These are phyloP conservation scores for Drosophila birchii DNA, from an alignment of 2,888 invertebrate genomes.

Conservation along the genomic window DNA sequence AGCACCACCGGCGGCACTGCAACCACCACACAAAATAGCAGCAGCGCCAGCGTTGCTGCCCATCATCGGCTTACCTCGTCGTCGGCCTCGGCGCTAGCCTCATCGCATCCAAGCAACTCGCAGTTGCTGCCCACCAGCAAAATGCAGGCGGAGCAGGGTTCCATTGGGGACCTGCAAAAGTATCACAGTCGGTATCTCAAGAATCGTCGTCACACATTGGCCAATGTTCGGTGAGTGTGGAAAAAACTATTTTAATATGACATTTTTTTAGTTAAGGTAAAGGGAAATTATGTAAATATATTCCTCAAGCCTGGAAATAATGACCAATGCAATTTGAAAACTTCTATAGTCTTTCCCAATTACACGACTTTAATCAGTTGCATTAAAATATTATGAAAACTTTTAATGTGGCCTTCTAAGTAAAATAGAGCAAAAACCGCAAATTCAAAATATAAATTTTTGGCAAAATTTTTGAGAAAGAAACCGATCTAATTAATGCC, in stretches of 20 bases:
- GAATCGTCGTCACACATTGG: slow-evolving; percentile 94
- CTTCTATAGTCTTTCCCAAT: not conserved
- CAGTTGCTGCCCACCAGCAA: slow-evolving; percentile 86
- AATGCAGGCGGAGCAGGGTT: slow-evolving; percentile 97
- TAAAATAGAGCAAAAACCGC: slow-evolving; percentile 4
- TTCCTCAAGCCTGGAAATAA: not conserved
- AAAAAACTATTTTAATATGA: not conserved
- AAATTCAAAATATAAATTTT: slow-evolving; percentile 5
- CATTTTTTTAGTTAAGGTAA: too few species aligned
- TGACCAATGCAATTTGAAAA: not conserved
- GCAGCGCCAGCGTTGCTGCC: slow-evolving; percentile 76
- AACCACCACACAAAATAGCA: slow-evolving; percentile 70
- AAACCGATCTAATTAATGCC: slow-evolving; percentile 45
- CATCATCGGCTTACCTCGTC: slow-evolving; percentile 77
- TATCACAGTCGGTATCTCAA: slow-evolving; percentile 94
- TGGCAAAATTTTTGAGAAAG: not conserved
- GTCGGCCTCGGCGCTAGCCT: slow-evolving; percentile 78
- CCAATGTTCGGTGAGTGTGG: slow-evolving; percentile 94
- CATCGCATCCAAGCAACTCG: slow-evolving; percentile 82
- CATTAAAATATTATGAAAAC: slow-evolving; percentile 1
- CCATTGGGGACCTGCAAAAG: slow-evolving; percentile 94
- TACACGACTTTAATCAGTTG: not conserved
- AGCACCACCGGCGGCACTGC: slow-evolving; percentile 79
- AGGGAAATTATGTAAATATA: too few species aligned
- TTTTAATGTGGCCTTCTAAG: slow-evolving; percentile 13